phyloP scores from a whole-genome alignment of 2,797 vertebrate species.

The Podargus strigoides region DNA sequence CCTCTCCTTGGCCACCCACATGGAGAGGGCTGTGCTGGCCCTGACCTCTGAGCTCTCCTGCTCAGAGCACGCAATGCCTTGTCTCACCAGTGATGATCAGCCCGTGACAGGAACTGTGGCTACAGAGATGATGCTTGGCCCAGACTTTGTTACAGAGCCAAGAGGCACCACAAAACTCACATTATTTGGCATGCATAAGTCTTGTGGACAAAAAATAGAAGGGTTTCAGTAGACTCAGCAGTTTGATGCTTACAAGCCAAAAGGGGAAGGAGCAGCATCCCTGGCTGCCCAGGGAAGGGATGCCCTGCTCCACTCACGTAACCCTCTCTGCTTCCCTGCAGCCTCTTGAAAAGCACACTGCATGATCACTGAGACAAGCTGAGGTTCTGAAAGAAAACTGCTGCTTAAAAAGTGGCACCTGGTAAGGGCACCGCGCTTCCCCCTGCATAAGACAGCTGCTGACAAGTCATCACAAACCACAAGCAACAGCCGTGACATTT shows the following conservation, averaged over 20 bases:
- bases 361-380: accelerated
- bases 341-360: neutral
- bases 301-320: accelerated
- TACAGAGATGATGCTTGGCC: neutral
- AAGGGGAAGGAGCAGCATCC: neutral
- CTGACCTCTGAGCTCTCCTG: neutral
- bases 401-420: neutral
- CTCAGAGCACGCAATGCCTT: neutral
- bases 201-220: neutral
- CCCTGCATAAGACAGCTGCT: neutral
- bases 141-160: neutral
- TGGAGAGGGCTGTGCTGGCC: neutral
- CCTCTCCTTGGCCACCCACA: neutral
- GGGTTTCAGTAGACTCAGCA: neutral
- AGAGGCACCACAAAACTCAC: neutral
- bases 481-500: accelerated
- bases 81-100: accelerated
- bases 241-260: neutral
- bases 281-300: neutral
- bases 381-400: neutral
- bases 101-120: accelerated
- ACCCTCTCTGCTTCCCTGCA: neutral
- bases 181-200: accelerated
- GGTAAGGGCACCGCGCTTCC: neutral
- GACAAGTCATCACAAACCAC: neutral